These are phyloP conservation scores for Heteromyza rotundicornis DNA, from an alignment of 2,888 invertebrate species.

Conservation along the genomic window DNA sequence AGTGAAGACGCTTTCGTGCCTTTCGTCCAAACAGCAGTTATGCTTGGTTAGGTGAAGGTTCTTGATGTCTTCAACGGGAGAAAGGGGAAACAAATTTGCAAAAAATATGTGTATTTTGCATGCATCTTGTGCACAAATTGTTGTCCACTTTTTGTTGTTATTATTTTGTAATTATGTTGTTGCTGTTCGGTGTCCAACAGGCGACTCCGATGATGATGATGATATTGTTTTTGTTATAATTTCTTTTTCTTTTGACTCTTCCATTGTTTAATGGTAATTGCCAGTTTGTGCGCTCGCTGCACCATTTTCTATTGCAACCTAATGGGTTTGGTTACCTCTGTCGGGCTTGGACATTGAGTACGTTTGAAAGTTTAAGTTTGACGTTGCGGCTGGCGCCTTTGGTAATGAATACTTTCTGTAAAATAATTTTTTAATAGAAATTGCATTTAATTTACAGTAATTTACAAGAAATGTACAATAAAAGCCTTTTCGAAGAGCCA, in stretches of 20 bases:
- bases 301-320: neutral
- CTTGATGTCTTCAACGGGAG: neutral
- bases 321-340: conserved; percentile 3
- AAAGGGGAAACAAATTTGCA: neutral
- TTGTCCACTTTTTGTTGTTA: neutral
- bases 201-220: neutral
- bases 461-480: no score
- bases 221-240: neutral
- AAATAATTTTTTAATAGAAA: no score
- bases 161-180: neutral
- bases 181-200: neutral
- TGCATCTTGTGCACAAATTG: neutral
- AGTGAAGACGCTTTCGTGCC: no score
- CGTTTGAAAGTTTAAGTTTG: no score
- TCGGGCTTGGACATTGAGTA: no score
- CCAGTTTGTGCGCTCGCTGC: neutral
- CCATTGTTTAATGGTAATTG: neutral
- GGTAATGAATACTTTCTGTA: no score
- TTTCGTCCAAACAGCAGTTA: no score
- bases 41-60: conserved; percentile 1
- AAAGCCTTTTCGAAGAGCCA: no score
- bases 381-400: no score
- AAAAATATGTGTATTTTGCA: neutral
- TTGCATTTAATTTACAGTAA: no score
- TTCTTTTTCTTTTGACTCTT: neutral